Evolutionary conservation across 2,113 vertebrate species (phyloP), one percentile per base, ranked within the genome.

Genomic region (Hydropotes inermis): DNA sequence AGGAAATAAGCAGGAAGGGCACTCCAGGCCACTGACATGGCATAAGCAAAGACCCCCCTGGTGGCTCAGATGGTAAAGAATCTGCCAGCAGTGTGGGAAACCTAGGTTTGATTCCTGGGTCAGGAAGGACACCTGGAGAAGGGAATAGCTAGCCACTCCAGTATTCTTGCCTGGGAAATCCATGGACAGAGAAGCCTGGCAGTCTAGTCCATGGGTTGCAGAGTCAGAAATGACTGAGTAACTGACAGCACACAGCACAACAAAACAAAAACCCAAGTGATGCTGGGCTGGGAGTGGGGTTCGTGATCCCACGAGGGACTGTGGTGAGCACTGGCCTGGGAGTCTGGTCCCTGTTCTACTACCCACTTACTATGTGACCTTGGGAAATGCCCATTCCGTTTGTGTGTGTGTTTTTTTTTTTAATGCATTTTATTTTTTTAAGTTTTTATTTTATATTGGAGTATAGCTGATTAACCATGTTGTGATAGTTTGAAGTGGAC

Each of bases 51-150:
- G 54, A 36, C n/a, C 23, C 6, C 3, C 67, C n/a, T 23, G 10
- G 67, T 74, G 67, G 67, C n/a, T 25, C 36, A 74, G 36, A 39
- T 23, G n/a, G 67, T 39, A 13, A 74, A 74, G 67, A 74, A 74
- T 74, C n/a, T 74, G 36, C n/a, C 0, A 0, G 67, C 10, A 70
- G 39, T 0, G 5, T 10, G 1, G n/a, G 67, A 74, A 21, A 74
- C n/a, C 19, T n/a, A 12, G 10, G 19, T 39, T 74, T 74, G 10
- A 74, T 74, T 74, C 67, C 67, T 74, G 67, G 33, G 67, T 39
- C 67, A 74, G n/a, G n/a, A 74, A 74, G 67, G 19, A 23, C 10
- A 39, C 67, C n/a, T 74, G 67, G 67, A 74, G 67, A 74, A 39
- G 19, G 67, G n/a, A 74, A 6, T 74, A 36, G 67, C 67, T 74